Conservation (phyloP, 2,888 invertebrate species). For the Cheilosia impressa region DNA sequence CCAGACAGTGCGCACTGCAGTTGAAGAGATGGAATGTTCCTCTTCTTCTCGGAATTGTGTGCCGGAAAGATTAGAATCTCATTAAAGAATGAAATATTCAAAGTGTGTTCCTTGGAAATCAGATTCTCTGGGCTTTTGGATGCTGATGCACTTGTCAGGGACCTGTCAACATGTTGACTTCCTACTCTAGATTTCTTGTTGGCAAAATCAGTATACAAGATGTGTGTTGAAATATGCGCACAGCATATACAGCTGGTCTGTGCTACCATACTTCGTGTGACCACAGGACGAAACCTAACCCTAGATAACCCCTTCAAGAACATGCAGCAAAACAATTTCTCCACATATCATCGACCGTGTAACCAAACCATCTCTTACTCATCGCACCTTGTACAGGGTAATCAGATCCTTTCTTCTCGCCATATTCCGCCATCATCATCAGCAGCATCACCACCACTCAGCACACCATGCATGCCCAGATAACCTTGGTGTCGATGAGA, state of each 20-base stretch:
- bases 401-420: constrained; percentile 66
- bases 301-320: constrained; percentile 42
- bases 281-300: constrained; percentile 51
- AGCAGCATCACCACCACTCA: constrained; percentile 18
- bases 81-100: constrained; percentile 67
- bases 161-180: constrained; percentile 71
- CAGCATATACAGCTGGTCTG: not conserved
- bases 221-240: no score
- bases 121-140: constrained; percentile 29
- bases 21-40: constrained; percentile 30
- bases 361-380: constrained; percentile 57
- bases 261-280: not conserved
- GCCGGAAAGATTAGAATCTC: constrained; percentile 66
- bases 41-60: constrained; percentile 29
- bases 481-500: constrained; percentile 75
- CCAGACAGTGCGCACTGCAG: constrained; percentile 17
- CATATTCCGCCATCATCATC: constrained; percentile 3
- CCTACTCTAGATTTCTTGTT: constrained; percentile 67
- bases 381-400: constrained; percentile 55
- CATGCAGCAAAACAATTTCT: constrained; percentile 17
- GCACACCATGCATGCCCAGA: constrained; percentile 36
- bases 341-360: constrained; percentile 27
- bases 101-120: constrained; percentile 31
- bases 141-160: constrained; percentile 72
- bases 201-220: constrained; percentile 13